These are phyloP conservation scores for Isotomurus palustris DNA, from an alignment of 2,888 invertebrate species.

Conservation along the genomic window DNA sequence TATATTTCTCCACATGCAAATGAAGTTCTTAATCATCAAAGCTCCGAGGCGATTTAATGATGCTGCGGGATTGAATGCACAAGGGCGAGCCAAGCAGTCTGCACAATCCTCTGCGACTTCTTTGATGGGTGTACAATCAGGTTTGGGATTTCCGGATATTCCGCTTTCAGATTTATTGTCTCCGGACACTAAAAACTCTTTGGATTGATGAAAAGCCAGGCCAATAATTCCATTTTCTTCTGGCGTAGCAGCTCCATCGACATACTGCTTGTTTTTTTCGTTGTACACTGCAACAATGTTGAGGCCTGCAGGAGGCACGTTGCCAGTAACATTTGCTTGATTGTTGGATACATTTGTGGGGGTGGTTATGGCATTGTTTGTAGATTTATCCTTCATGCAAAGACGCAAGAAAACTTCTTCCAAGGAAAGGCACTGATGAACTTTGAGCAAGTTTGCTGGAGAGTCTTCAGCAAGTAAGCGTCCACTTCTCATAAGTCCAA, in stretches of 20 bases:
- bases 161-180: slow-evolving; percentile 52
- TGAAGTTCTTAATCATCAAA: slow-evolving; percentile 78
- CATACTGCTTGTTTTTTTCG: slow-evolving; percentile 35
- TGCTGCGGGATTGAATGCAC: slow-evolving; percentile 26
- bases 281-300: slow-evolving; percentile 41
- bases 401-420: slow-evolving; percentile 91
- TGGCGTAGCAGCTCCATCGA: slow-evolving; percentile 17
- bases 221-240: slow-evolving; percentile 61
- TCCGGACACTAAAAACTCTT: slow-evolving; percentile 70
- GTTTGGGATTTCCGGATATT: slow-evolving; percentile 3
- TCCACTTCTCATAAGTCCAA: slow-evolving; percentile 91
- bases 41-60: slow-evolving; percentile 54
- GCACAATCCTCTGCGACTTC: slow-evolving; percentile 36
- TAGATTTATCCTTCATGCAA: slow-evolving; percentile 49
- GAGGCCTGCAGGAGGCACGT: slow-evolving; percentile 13
- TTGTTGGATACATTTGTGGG: slow-evolving; percentile 13
- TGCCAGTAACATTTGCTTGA: background rate
- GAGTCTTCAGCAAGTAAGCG: slow-evolving; percentile 84
- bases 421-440: slow-evolving; percentile 75
- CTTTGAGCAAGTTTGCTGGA: slow-evolving; percentile 65
- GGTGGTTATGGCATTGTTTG: slow-evolving; percentile 27
- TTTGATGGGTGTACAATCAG: background rate
- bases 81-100: slow-evolving; percentile 30
- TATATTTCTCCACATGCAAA: slow-evolving; percentile 86
- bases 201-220: slow-evolving; percentile 84